These are phyloP conservation scores for Margaritifera margaritifera DNA, from an alignment of 2,888 invertebrate genomes.

Conservation along the genomic window DNA sequence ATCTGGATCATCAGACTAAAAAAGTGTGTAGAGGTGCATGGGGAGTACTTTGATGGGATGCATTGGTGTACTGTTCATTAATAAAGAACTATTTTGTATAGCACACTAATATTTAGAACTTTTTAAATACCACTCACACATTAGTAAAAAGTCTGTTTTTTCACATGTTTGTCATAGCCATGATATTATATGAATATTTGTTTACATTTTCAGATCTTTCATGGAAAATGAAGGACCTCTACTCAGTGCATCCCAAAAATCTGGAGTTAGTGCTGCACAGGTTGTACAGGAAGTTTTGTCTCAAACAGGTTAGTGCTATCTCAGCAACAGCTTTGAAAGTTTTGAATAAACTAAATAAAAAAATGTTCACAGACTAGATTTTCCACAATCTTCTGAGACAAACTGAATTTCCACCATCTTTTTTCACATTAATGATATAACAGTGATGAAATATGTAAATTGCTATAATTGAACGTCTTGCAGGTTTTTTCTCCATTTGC, in stretches of 20 bases:
- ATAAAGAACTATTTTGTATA: too few species aligned
- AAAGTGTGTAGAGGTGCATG: neutral
- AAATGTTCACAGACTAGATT: too few species aligned
- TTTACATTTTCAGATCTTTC: slow-evolving; percentile 54
- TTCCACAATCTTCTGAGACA: too few species aligned
- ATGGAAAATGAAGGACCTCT: slow-evolving; percentile 70
- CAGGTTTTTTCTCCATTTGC: too few species aligned
- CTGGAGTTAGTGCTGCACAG: slow-evolving; percentile 61
- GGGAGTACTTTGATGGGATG: too few species aligned
- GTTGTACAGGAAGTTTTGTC: slow-evolving; percentile 66
- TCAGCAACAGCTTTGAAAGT: neutral
- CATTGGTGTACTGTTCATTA: too few species aligned
- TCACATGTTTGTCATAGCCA: too few species aligned
- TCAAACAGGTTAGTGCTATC: slow-evolving; percentile 40
- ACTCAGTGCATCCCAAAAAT: slow-evolving; percentile 45
- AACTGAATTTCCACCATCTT: too few species aligned
- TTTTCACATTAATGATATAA: too few species aligned
- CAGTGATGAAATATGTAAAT: too few species aligned
- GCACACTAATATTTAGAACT: too few species aligned
- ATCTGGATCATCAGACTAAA: neutral
- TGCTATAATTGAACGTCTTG: too few species aligned
- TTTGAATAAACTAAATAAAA: neutral
- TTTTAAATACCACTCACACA: neutral
- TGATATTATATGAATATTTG: neutral
- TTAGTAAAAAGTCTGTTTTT: neutral